A percentile compares a stretch with the other conserved stretches of the same genome.
Conservation (phyloP, 2,888 invertebrate species). For the Drosophila prolongata region DNA sequence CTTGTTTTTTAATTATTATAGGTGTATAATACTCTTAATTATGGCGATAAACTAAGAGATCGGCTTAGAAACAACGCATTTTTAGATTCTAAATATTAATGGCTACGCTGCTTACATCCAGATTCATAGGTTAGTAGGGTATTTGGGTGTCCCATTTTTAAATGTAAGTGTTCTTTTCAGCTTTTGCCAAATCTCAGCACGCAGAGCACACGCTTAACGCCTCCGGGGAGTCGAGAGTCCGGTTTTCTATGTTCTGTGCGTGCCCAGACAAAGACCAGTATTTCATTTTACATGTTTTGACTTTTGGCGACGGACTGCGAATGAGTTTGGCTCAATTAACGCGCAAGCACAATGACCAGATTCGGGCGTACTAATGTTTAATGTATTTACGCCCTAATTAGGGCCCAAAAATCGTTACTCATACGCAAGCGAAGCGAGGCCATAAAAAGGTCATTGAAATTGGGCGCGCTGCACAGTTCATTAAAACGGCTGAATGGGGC, state of each 20-base stretch:
- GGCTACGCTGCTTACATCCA: not conserved
- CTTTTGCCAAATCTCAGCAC: conserved; percentile 27
- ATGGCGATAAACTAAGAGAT: too few relatives aligned
- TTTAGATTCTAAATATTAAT: too few relatives aligned
- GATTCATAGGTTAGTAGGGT: not conserved
- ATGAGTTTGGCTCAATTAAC: conserved; percentile 9
- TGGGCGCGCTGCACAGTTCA: conserved; percentile 55
- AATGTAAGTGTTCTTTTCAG: not conserved
- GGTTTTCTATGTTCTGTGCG: conserved; percentile 2
- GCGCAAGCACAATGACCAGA: not conserved
- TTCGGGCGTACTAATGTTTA: conserved; percentile 16
- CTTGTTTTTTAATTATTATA: too few relatives aligned
- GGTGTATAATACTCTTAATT: too few relatives aligned
- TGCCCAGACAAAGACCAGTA: conserved; percentile 9
- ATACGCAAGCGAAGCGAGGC: conserved; percentile 34
- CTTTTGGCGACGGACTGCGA: not conserved
- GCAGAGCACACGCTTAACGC: conserved; percentile 20
- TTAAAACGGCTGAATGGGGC: conserved; percentile 67
- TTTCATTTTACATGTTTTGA: conserved; percentile 6
- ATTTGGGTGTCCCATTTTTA: not conserved
- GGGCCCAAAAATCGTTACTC: conserved; percentile 38
- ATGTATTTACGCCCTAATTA: conserved; percentile 46
- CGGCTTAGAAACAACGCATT: too few relatives aligned
- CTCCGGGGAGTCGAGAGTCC: conserved; percentile 6
- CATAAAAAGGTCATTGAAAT: conserved; percentile 52